Evolutionary conservation across 2,113 vertebrate genomes (phyloP).

Genomic region (Cnemophilus loriae): DNA sequence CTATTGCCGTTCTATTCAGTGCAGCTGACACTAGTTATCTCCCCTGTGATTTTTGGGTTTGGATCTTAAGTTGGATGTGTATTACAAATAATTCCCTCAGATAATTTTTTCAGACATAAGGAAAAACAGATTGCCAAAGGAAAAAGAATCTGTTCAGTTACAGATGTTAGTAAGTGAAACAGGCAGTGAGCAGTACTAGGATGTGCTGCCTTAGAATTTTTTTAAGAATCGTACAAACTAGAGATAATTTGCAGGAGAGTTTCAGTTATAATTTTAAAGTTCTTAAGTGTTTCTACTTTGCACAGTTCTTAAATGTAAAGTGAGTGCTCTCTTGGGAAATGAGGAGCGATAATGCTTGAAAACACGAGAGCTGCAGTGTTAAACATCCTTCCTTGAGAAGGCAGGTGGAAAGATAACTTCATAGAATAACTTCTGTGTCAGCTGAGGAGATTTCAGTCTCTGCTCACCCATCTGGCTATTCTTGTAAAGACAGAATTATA

Average conservation of each 20-base stretch:
- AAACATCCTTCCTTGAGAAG: not conserved
- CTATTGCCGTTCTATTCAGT: not conserved
- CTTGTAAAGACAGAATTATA: not conserved
- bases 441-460: not conserved
- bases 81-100: not conserved
- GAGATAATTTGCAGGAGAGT: not conserved
- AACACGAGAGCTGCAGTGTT: not conserved
- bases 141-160: not conserved
- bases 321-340: not conserved
- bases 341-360: not conserved
- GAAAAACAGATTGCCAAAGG: not conserved
- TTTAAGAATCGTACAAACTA: not conserved
- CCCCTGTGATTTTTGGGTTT: not conserved
- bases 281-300: not conserved
- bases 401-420: not conserved
- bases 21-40: not conserved
- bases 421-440: not conserved
- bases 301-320: not conserved
- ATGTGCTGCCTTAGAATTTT: not conserved
- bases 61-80: not conserved
- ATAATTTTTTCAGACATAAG: not conserved
- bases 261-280: not conserved
- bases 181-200: not conserved
- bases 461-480: not conserved
- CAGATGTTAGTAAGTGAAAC: not conserved